Base-by-base conservation (phyloP, 2,797 vertebrate species). In the Synanceia verrucosa region DNA sequence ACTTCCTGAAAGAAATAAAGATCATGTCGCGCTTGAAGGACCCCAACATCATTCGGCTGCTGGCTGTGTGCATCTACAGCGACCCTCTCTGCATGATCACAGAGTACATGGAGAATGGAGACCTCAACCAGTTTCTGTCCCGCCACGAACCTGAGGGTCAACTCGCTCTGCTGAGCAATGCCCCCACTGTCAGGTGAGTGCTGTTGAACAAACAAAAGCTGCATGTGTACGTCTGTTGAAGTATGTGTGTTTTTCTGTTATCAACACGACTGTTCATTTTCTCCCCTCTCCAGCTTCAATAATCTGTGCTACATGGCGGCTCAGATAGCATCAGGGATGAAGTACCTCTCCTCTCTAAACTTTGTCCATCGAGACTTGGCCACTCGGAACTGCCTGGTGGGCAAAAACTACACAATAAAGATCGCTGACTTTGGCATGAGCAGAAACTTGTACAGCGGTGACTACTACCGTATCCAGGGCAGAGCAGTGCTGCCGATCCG, bases 401-500 rank as follows among this genome's bases (percentile, higher is more conserved):
- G 98, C 24, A 97, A 96, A 88, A 96, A 94, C 84, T 98, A 95
- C 87, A 99, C 97, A 51, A 99, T 99, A 92, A 99, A 99, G 94
- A 99, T 99, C 2, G 98, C 98, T 0, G 98, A 99, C 89, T 99
- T 99, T 2, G 98, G 98, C 62, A 99, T 99, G 98, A 99, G 98
- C 93, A 95, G 98, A 41, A 99, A 99, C 83, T 94, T 99, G 69
- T 99, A 99, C 91, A 99, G 97, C 0, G 96, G 98, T 7, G 97
- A 99, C 84, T 99, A 99, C 87, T 99, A 99, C 89, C 95, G 98
- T 72, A 99, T 99, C 91, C 98, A 99, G 89, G 98, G 98, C 34
- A 91, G 98, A 21, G 98, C 98, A 0, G 97, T 99, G 29, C 95
- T 99, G 37, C 98, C 98, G 1, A 99, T 99, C 76, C 97, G 98